Evolutionary conservation across 2,888 invertebrate species (phyloP), one percentile per base, ranked within the genome.

Genomic region (Branchellion lobata): DNA sequence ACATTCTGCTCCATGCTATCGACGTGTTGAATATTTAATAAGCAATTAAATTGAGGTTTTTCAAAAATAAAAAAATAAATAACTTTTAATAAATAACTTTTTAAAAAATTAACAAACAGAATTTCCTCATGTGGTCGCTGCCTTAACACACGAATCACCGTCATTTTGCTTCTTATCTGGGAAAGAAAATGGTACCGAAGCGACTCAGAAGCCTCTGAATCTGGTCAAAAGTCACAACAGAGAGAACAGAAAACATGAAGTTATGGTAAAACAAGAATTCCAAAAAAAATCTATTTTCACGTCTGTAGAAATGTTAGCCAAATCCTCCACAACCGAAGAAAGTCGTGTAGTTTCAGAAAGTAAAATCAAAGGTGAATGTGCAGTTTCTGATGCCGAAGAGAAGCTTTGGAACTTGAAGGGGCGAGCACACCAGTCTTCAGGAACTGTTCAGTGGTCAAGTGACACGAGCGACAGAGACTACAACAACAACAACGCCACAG

Each of bases 281-380:
- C 34, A 3, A 14, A 77, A 65, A 65, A 77, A 57, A 31, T 77
- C 77, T 31, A 77, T 77, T 34, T 77, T 77, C 65, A 77, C 31
- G 31, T 77, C 77, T 18, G 77, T 77, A 0, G 77, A 77, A 57
- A 33, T 77, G 61, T 34, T 77, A 34, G 77, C 77, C 34, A 53
- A 77, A 36, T 57, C 77, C 8, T 61, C 61, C 5, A 14, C 33
- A 11, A 69, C 27, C 33, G 29, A 69, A 27, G 29, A 65, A 27
- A 65, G n/a, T n/a, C n/a, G n/a, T n/a, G n/a, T n/a, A n/a, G n/a
- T n/a, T n/a, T n/a, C n/a, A n/a, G n/a, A n/a, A n/a, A n/a, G n/a
- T n/a, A n/a, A n/a, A n/a, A n/a, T n/a, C n/a, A n/a, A n/a, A n/a
- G n/a, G n/a, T n/a, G n/a, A n/a, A n/a, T n/a, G n/a, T n/a, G n/a